Evolutionary conservation across 2,113 vertebrate genomes (phyloP).

Genomic region (Psittacula cyanocephala): DNA sequence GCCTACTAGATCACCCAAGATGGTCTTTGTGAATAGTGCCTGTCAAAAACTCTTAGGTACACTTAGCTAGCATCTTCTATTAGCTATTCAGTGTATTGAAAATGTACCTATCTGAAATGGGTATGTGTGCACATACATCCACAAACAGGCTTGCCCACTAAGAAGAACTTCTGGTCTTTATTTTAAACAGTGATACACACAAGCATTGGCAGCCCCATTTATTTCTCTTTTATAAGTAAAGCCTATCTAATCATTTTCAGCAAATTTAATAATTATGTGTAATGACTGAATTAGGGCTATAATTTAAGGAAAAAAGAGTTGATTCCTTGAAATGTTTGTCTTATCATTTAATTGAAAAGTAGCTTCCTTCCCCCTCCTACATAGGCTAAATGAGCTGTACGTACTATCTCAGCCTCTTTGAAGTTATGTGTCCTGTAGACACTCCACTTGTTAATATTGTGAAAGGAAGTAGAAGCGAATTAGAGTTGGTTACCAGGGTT

Average conservation of each 20-base stretch:
- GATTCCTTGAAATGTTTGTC: constrained; percentile 65
- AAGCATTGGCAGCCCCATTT: constrained; percentile 29
- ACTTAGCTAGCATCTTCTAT: not conserved
- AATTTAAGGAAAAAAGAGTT: constrained; percentile 62
- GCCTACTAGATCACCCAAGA: not conserved
- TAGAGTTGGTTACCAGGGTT: not conserved
- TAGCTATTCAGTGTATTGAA: not conserved
- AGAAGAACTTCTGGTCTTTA: not conserved
- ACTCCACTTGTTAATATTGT: not conserved
- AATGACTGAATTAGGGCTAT: constrained; percentile 74
- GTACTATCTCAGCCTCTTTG: not conserved
- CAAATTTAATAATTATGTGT: constrained; percentile 74
- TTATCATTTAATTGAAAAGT: constrained; percentile 77
- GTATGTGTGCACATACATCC: not conserved
- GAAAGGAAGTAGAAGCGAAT: not conserved
- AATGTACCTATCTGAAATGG: not conserved
- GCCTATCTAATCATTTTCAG: constrained; percentile 71
- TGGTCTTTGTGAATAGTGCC: not conserved
- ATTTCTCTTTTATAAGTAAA: constrained; percentile 66
- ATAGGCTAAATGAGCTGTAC: constrained; percentile 3
- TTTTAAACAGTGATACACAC: constrained; percentile 5
- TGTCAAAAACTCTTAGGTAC: not conserved
- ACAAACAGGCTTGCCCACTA: not conserved
- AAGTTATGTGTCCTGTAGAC: not conserved
- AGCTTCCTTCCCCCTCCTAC: constrained; percentile 18